Percentiles rank a stretch among this genome's conserved stretches.
phyloP scores from a whole-genome alignment of 2,113 vertebrate genomes.

The Haliaeetus leucogaster region DNA sequence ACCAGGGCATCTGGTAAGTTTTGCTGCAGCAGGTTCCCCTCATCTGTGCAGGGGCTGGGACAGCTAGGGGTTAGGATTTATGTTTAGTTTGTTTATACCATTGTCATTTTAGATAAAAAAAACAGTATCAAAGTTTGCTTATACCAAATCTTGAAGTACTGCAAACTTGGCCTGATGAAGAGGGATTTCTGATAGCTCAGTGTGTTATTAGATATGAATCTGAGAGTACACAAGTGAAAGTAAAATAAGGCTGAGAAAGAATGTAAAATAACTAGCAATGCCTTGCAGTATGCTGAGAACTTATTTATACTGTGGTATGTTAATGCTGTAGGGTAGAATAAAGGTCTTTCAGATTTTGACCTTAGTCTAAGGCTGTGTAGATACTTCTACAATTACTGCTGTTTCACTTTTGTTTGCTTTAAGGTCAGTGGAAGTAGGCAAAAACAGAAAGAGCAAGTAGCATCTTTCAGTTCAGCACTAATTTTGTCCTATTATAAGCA shows the following conservation, averaged over 20 bases:
- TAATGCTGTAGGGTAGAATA: not conserved
- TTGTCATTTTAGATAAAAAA: not conserved
- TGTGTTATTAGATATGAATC: not conserved
- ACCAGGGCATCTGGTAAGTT: not conserved
- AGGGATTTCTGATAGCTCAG: not conserved
- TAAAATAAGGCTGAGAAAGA: not conserved
- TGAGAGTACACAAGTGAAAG: not conserved
- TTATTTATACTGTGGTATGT: not conserved
- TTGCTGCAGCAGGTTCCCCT: not conserved
- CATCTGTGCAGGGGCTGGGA: not conserved
- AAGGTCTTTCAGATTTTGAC: not conserved
- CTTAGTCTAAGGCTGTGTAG: not conserved
- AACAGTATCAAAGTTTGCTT: not conserved
- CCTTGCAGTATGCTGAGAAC: not conserved
- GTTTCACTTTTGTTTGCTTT: not conserved
- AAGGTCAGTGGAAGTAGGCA: not conserved
- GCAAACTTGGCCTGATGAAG: not conserved
- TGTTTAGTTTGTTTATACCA: not conserved
- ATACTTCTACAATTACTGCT: not conserved
- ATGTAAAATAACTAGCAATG: not conserved
- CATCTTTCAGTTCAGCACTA: not conserved
- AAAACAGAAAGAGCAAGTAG: not conserved
- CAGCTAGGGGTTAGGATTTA: not conserved
- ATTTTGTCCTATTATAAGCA: not conserved
- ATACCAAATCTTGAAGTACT: constrained; percentile 52